Evolutionary conservation across 2,113 vertebrate genomes (phyloP).

Genomic region (Eurystomus gularis): DNA sequence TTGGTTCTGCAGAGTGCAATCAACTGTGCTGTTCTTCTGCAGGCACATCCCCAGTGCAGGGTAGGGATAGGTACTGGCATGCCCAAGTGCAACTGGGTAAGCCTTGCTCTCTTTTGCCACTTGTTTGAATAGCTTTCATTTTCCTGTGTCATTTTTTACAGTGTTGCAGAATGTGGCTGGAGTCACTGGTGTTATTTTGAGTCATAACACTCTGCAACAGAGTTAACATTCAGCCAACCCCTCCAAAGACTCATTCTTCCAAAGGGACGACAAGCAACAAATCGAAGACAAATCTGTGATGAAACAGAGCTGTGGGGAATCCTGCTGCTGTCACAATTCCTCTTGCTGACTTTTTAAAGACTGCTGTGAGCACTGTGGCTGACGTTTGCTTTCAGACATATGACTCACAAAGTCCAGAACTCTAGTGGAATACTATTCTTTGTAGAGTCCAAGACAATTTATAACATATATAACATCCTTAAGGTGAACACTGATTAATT

Average conservation of each 20-base stretch:
- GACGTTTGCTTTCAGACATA: background rate
- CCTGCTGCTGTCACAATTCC: background rate
- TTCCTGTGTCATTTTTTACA: background rate
- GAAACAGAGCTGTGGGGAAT: background rate
- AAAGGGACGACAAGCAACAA: background rate
- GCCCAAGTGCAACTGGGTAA: too few relatives aligned
- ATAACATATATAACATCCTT: background rate
- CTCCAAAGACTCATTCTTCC: background rate
- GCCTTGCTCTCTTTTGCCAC: background rate
- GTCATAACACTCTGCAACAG: background rate
- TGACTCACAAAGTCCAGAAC: background rate
- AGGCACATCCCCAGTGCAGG: too few relatives aligned
- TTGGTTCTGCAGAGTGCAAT: background rate
- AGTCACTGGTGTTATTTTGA: constrained; percentile 1
- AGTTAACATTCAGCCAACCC: background rate
- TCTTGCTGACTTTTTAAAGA: background rate
- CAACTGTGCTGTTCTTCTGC: accelerated
- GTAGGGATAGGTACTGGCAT: background rate
- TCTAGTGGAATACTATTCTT: background rate
- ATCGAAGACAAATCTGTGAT: background rate
- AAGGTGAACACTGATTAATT: background rate
- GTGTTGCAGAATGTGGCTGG: background rate
- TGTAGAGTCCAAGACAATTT: background rate
- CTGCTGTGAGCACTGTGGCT: background rate
- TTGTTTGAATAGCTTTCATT: background rate